Conservation (phyloP, 2,888 invertebrate genomes). For the Hypomecis atomaria region DNA sequence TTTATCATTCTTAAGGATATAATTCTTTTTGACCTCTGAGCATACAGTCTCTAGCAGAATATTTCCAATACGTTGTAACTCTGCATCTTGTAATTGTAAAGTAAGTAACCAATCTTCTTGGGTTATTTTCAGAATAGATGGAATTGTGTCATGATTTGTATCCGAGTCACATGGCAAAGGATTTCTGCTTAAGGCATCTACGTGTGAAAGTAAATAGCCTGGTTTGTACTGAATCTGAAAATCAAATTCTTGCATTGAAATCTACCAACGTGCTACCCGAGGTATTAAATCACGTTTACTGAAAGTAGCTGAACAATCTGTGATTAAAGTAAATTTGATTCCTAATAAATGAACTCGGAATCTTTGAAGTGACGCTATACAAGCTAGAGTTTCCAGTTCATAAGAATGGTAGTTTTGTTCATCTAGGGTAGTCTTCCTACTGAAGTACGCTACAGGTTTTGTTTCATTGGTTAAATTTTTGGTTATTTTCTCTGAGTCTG, state of each 20-base stretch:
- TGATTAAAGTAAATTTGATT: neutral
- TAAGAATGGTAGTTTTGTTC: no score
- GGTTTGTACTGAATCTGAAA: no score
- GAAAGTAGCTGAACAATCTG: slow-evolving; percentile 4
- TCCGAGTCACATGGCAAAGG: neutral
- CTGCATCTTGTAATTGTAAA: slow-evolving; percentile 7
- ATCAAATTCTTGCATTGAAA: slow-evolving; percentile 4
- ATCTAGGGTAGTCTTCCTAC: no score
- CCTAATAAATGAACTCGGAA: no score
- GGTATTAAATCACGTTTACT: slow-evolving; percentile 5
- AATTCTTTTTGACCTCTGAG: slow-evolving; percentile 8
- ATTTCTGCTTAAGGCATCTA: slow-evolving; percentile 9
- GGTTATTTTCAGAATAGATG: neutral
- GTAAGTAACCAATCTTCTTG: slow-evolving; percentile 6
- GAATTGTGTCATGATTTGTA: neutral
- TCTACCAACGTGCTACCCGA: slow-evolving; percentile 9
- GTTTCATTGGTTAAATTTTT: no score
- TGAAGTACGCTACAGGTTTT: no score
- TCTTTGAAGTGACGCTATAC: no score
- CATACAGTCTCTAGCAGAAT: slow-evolving; percentile 3
- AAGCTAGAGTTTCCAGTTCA: no score
- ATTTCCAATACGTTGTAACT: slow-evolving; percentile 1
- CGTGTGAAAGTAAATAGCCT: slow-evolving; percentile 7
- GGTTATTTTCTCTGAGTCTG: no score
- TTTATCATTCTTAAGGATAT: slow-evolving; percentile 2